phyloP scores from a whole-genome alignment of 2,888 invertebrate genomes.

The Drosophila testacea region DNA sequence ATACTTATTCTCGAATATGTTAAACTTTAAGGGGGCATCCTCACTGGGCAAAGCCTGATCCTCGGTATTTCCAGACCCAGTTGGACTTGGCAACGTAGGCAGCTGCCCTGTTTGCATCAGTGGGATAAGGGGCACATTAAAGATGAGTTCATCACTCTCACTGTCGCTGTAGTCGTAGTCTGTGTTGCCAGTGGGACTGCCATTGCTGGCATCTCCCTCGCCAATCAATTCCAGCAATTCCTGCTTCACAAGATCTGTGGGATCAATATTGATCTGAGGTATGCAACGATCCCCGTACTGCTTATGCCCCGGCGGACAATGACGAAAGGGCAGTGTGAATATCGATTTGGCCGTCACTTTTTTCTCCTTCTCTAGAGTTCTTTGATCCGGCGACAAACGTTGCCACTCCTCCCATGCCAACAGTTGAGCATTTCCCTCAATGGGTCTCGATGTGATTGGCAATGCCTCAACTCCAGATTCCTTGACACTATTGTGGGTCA shows the following conservation, averaged over 20 bases:
- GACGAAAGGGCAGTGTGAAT: slow-evolving; percentile 83
- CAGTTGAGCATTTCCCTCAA: slow-evolving; percentile 84
- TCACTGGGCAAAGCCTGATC: slow-evolving; percentile 73
- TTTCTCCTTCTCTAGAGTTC: slow-evolving; percentile 80
- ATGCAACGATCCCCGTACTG: slow-evolving; percentile 82
- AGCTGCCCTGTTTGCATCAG: slow-evolving; percentile 16
- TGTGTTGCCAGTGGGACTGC: slow-evolving; percentile 22
- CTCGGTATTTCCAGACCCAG: slow-evolving; percentile 24
- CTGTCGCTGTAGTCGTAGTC: slow-evolving; percentile 81
- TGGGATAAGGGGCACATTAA: slow-evolving; percentile 26
- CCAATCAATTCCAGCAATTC: slow-evolving; percentile 63
- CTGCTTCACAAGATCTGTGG: slow-evolving; percentile 69
- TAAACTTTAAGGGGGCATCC: slow-evolving; percentile 84
- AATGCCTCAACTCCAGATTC: slow-evolving; percentile 59
- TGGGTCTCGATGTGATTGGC: slow-evolving; percentile 85
- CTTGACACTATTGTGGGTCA: slow-evolving; percentile 8
- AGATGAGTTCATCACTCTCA: slow-evolving; percentile 45
- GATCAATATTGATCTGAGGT: slow-evolving; percentile 81
- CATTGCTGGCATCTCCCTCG: slow-evolving; percentile 13
- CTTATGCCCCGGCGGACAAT: slow-evolving; percentile 83
- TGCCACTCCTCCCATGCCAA: slow-evolving; percentile 85
- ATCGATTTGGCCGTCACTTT: slow-evolving; percentile 85
- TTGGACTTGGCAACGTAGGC: slow-evolving; percentile 3
- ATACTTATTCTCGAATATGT: slow-evolving; percentile 83
- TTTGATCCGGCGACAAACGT: slow-evolving; percentile 80